Conservation (phyloP, 2,797 vertebrate genomes). For the Sebastiscus tertius region DNA sequence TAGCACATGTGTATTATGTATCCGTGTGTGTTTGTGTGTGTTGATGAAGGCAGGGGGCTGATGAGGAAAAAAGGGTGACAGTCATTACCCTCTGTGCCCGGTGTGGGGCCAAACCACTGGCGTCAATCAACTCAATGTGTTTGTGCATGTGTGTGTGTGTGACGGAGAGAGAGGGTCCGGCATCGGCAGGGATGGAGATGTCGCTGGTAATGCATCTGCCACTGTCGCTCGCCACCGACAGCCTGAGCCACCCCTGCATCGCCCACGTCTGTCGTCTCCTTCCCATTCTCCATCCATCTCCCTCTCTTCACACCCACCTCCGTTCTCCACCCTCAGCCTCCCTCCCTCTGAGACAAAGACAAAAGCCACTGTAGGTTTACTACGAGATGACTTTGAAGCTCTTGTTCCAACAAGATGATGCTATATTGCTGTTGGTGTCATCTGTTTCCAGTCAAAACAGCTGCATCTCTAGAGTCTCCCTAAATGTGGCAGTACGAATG, state of each 20-base stretch:
- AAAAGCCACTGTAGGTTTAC: constrained; percentile 41
- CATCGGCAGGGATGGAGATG: constrained; percentile 73
- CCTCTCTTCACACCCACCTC: constrained; percentile 19
- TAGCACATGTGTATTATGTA: constrained; percentile 19
- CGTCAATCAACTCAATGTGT: constrained; percentile 68
- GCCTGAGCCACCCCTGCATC: constrained; percentile 62
- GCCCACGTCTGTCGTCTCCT: constrained; percentile 71
- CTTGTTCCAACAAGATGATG: not conserved
- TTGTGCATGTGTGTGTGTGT: constrained; percentile 22
- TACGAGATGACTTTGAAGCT: constrained; percentile 35
- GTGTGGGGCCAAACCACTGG: constrained; percentile 68
- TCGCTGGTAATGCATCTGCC: constrained; percentile 80
- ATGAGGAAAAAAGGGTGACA: constrained; percentile 63
- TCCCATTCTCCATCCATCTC: constrained; percentile 71
- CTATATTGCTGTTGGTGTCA: not conserved
- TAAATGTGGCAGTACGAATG: constrained; percentile 11
- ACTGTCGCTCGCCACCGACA: constrained; percentile 57
- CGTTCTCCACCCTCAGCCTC: constrained; percentile 5
- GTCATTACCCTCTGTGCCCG: constrained; percentile 63
- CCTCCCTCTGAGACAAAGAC: constrained; percentile 60
- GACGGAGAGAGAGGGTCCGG: constrained; percentile 20
- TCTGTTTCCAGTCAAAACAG: not conserved
- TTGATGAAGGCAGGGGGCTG: constrained; percentile 50
- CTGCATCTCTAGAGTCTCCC: not conserved
- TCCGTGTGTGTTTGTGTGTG: constrained; percentile 16